Conservation (phyloP, 2,888 invertebrate species). For the Leptothorax acervorum region DNA sequence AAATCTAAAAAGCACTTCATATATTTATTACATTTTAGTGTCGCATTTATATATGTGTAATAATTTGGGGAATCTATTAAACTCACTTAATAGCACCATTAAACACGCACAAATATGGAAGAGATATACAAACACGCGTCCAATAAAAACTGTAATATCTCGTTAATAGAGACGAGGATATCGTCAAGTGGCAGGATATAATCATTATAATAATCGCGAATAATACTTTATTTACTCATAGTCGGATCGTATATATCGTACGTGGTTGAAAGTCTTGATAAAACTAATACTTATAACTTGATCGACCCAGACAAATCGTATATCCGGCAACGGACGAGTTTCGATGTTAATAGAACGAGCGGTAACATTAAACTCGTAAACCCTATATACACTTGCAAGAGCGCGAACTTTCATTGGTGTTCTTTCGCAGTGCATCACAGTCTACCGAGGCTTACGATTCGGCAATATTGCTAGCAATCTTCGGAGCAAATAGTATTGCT, state of each 20-base stretch:
- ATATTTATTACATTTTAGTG: neutral
- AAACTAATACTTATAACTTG: constrained; percentile 29
- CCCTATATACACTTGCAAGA: neutral
- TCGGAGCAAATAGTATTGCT: constrained; percentile 31
- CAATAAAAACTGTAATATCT: neutral
- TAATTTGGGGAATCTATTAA: neutral
- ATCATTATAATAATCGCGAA: neutral
- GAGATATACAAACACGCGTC: neutral
- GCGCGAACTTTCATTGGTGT: constrained; percentile 13
- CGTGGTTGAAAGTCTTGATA: neutral
- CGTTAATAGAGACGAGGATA: neutral
- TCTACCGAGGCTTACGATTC: constrained; percentile 39
- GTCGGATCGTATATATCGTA: neutral
- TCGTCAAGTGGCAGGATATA: neutral
- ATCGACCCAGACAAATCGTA: neutral
- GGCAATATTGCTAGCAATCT: constrained; percentile 52
- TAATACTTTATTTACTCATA: constrained; percentile 12
- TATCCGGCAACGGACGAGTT: constrained; percentile 15
- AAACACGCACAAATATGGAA: neutral
- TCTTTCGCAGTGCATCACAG: neutral
- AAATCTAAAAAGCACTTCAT: neutral
- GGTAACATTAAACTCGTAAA: constrained; percentile 41
- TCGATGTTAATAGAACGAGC: constrained; percentile 41
- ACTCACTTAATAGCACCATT: neutral
- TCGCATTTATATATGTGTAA: neutral